Percentiles rank a stretch among this genome's conserved stretches.
Conservation (phyloP, 1,140 invertebrate genomes). For the Bombyx mori region DNA sequence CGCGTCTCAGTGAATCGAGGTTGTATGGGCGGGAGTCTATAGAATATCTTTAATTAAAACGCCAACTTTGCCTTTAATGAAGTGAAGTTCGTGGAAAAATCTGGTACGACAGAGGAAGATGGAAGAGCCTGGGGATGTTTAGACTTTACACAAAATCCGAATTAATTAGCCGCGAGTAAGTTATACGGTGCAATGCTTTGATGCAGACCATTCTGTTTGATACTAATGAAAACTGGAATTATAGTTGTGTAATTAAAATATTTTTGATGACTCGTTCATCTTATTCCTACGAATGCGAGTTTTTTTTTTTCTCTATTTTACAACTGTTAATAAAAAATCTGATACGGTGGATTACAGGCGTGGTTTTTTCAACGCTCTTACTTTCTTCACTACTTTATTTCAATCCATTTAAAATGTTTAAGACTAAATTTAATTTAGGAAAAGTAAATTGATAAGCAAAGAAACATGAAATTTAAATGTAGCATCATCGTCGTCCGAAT, state of each 20-base stretch:
- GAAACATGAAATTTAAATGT: too few species aligned
- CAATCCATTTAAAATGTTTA: too few species aligned
- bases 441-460: too few species aligned
- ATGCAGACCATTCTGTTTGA: constrained; percentile 3
- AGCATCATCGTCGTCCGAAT: too few species aligned
- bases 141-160: constrained; percentile 11
- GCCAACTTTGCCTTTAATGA: constrained; percentile 55
- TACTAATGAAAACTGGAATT: constrained; percentile 6
- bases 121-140: constrained; percentile 19
- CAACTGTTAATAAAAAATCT: too few species aligned
- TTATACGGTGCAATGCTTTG: constrained; percentile 8
- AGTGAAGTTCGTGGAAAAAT: constrained; percentile 40
- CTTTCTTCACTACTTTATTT: too few species aligned
- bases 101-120: constrained; percentile 17
- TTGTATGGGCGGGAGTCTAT: constrained; percentile 59
- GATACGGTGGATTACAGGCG: too few species aligned
- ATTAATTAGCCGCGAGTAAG: constrained; percentile 26
- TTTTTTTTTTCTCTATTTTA: too few species aligned
- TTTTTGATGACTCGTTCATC: too few species aligned
- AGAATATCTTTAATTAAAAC: constrained; percentile 68
- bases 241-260: constrained; percentile 2
- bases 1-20: constrained; percentile 65
- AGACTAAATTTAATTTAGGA: too few species aligned
- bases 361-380: too few species aligned
- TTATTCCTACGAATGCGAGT: too few species aligned